Base-by-base conservation (phyloP, 2,113 vertebrate genomes). In the Pachypanchax playfairii region DNA sequence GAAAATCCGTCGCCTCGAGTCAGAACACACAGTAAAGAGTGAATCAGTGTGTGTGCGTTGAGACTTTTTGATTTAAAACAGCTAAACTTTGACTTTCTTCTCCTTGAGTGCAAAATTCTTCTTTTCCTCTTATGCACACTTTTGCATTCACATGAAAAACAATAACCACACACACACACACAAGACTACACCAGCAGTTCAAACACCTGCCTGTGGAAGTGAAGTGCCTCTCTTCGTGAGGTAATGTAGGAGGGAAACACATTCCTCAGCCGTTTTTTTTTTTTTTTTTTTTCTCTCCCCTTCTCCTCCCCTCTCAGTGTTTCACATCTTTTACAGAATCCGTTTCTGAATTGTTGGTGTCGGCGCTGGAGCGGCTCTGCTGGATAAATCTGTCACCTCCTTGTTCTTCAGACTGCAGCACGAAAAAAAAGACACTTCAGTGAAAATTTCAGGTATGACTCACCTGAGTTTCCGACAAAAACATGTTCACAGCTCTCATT, bases 191-290 rank as follows among this genome's bases (percentile, higher is more conserved):
- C 53, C 39, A 54, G 18, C 59, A 56, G 58, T 38, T 41, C 52
- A 65, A 65, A 80, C 82, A 87, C 85, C 85, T 88, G 84, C 73
- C 63, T 39, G 29, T 58, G 46, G 66, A 71, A 24, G 56, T 61
- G 66, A 71, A 24, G 56, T 61, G 21, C 42, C 49, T 49, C 42
- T 69, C 57, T 50, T 63, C 69, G 54, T 85, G 86, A 82, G 83
- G 83, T 88, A 85, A 85, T 80, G 79, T 65, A 80, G 83, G 86
- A 79, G 79, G 84, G 80, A 52, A 68, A 42, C 69, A 47, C 62
- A 82, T 86, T 77, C 59, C 78, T 85, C 68, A 47, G 44, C 39
- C 60, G 33, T 13, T 49, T 31, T 48, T 39, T 39, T 46, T 52
- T 41, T 25, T 53, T 63, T 52, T 18, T 6, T 7, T n/a, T 18